A percentile compares a stretch with the other conserved stretches of the same genome.
Evolutionary conservation across 2,888 invertebrate species (phyloP).

Genomic region (Ectemnius lituratus): DNA sequence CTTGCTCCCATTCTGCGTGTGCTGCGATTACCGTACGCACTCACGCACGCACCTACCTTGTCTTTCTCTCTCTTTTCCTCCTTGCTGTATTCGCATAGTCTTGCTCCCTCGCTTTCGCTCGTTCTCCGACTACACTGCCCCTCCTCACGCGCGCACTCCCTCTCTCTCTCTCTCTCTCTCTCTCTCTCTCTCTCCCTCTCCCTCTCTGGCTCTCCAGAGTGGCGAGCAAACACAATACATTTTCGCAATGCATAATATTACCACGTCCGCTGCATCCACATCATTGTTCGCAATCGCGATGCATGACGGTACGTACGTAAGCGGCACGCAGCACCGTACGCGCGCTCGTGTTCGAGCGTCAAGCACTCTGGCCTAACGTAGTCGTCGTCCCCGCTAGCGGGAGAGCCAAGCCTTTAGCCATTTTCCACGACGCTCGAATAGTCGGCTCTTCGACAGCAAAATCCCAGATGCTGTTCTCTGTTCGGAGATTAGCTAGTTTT

Average conservation of each 20-base stretch:
- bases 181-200: slow-evolving; percentile 5
- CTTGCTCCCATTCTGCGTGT: slow-evolving; percentile 46
- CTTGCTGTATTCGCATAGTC: not conserved
- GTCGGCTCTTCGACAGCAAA: too few species aligned
- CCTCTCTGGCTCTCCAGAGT: slow-evolving; percentile 38
- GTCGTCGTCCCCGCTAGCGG: slow-evolving; percentile 10
- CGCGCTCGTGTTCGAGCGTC: slow-evolving; percentile 12
- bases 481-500: too few species aligned
- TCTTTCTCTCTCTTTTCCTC: too few species aligned
- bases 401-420: too few species aligned
- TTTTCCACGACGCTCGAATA: too few species aligned
- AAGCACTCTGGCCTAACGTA: not conserved
- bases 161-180: slow-evolving; percentile 17
- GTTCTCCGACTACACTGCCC: not conserved
- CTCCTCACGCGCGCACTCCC: not conserved
- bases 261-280: slow-evolving; percentile 71
- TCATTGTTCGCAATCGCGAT: slow-evolving; percentile 72
- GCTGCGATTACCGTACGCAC: slow-evolving; percentile 52
- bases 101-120: not conserved
- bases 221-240: slow-evolving; percentile 63
- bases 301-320: slow-evolving; percentile 65
- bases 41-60: not conserved
- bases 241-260: slow-evolving; percentile 71
- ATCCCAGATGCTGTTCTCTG: too few species aligned
- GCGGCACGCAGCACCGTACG: slow-evolving; percentile 7